Base-by-base conservation (phyloP, 2,797 vertebrate species). In the Onychomys leucogaster region DNA sequence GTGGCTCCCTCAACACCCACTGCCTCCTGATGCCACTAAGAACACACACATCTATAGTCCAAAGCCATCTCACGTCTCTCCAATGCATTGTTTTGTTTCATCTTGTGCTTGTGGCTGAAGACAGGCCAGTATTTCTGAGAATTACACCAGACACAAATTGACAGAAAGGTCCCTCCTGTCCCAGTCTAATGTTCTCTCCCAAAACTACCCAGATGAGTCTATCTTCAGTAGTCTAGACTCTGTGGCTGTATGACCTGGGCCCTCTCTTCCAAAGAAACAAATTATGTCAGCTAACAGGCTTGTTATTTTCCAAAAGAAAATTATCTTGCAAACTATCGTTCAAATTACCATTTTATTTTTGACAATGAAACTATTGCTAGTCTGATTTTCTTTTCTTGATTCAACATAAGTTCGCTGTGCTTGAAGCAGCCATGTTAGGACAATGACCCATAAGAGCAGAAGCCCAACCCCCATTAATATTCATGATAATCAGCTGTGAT, bases 331-430 rank as follows among this genome's bases (percentile, higher is more conserved):
- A 94, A 61, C 14, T 76, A 52, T 41, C 2, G 49, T 84, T 95
- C 71, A 90, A 81, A 78, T 67, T 80, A 83, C 43, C 46, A 34
- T 78, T 80, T 91, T 13, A 2, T 49, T 90, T 96, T 81, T 85
- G 10, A 37, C 19, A n/a, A 87, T 81, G 12, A 32, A 90, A 29
- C 9, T 32, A 3, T 90, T 46, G 69, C 43, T 57, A 57, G 57
- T 93, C n/a, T 71, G 41, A 59, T 43, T 85, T 41, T 49, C 65
- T 76, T 77, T 29, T 6, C 75, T 87, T 78, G 37, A 2, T 46
- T 89, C 19, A 77, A 55, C n/a, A 23, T 61, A 57, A 94, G 14
- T 9, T 82, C 6, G 57, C 32, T 14, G 57, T 19, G 41, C 49
- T 49, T 61, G 77, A 93, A 80, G n/a, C 16, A n/a, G 43, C 6